phyloP scores from a whole-genome alignment of 2,113 vertebrate genomes.

The Asarcornis scutulata region DNA sequence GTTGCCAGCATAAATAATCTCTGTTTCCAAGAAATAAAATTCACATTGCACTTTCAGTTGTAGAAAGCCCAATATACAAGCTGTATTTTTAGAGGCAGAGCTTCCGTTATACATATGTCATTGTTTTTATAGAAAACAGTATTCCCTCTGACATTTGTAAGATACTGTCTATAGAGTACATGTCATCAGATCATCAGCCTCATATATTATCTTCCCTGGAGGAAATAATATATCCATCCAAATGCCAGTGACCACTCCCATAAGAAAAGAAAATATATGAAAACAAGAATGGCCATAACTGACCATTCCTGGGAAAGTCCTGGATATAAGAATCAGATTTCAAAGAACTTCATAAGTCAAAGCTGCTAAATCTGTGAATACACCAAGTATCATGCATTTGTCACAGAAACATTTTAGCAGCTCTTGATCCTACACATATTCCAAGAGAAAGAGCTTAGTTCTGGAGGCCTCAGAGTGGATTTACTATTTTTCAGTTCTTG shows the following conservation, averaged over 20 bases:
- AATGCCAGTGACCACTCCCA: neutral
- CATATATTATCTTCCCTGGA: neutral
- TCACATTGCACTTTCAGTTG: neutral
- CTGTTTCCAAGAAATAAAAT: slow-evolving; percentile 27
- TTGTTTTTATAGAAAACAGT: slow-evolving; percentile 38
- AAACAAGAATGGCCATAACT: neutral
- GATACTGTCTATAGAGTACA: neutral
- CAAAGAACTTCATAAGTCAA: neutral
- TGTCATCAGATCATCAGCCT: slow-evolving; percentile 23
- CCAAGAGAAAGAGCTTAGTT: neutral
- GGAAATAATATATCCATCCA: neutral
- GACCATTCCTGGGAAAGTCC: neutral
- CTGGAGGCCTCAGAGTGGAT: neutral
- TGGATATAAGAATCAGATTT: neutral
- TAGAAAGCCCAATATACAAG: neutral
- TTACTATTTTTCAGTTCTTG: neutral
- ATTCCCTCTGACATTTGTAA: slow-evolving; percentile 23
- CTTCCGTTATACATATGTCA: neutral
- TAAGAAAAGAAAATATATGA: neutral
- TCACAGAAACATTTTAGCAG: neutral
- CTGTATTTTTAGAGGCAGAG: neutral
- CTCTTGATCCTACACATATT: neutral
- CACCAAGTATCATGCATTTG: neutral
- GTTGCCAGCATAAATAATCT: slow-evolving; percentile 52
- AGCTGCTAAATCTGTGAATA: neutral